Evolutionary conservation across 2,888 invertebrate genomes (phyloP).

Genomic region (Frankliniella intonsa): DNA sequence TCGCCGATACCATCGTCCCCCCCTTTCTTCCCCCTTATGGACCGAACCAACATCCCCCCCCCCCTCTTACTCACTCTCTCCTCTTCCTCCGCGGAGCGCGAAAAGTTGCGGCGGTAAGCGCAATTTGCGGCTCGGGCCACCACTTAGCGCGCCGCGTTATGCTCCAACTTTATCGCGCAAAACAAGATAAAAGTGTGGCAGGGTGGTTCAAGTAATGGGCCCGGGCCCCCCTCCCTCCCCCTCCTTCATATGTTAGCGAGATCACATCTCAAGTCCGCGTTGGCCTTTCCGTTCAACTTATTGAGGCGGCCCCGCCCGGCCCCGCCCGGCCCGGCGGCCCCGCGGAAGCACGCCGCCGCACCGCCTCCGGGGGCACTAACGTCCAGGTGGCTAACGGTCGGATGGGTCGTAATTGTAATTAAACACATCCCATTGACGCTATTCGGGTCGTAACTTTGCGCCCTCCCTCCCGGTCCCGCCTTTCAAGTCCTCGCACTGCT

Average conservation of each 20-base stretch:
- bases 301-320: not conserved
- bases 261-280: not conserved
- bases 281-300: not conserved
- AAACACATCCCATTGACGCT: too few relatives aligned
- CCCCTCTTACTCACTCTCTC: not conserved
- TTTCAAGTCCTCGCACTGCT: too few relatives aligned
- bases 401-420: too few relatives aligned
- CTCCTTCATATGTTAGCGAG: slow-evolving; percentile 17
- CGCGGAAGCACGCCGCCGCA: not conserved
- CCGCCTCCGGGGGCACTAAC: not conserved
- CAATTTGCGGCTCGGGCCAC: slow-evolving; percentile 23
- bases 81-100: not conserved
- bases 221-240: not conserved
- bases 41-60: not conserved
- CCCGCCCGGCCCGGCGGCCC: too few relatives aligned
- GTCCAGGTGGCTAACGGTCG: too few relatives aligned
- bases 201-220: slow-evolving; percentile 2
- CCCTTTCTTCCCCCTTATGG: not conserved
- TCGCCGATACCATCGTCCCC: not conserved
- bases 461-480: too few relatives aligned
- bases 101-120: slow-evolving; percentile 22
- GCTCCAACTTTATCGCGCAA: slow-evolving; percentile 19
- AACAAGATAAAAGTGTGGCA: slow-evolving; percentile 26
- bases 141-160: slow-evolving; percentile 12
- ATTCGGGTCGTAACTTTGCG: too few relatives aligned